phyloP scores from a whole-genome alignment of 35 echinoderm and acorn worm genomes.

The Stichopus chloronotus region DNA sequence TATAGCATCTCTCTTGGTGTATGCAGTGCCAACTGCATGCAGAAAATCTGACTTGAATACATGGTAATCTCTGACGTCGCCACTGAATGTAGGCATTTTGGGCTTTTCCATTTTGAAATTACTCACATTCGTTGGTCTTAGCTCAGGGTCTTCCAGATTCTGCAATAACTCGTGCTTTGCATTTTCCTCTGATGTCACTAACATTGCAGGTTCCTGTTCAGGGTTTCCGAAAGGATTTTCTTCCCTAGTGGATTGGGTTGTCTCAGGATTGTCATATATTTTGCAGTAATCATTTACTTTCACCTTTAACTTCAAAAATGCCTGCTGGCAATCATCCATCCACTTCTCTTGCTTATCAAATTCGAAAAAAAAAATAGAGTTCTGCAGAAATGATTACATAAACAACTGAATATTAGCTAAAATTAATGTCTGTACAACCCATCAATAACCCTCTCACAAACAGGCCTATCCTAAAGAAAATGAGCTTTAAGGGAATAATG shows the following conservation, averaged over 20 bases:
- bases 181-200: neutral
- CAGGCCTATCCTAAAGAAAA: too few relatives aligned
- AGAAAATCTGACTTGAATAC: constrained; percentile 71
- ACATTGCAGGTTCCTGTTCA: neutral
- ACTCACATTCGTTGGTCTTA: neutral
- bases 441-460: too few relatives aligned
- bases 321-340: constrained; percentile 51
- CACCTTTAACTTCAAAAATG: constrained; percentile 5
- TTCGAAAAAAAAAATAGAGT: too few relatives aligned
- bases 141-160: neutral
- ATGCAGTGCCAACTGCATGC: neutral
- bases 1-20: too few relatives aligned
- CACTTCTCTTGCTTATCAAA: constrained; percentile 43
- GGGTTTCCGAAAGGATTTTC: neutral
- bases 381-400: too few relatives aligned
- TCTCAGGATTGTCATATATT: neutral
- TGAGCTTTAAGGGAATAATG: too few relatives aligned
- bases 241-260: neutral
- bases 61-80: constrained; percentile 70
- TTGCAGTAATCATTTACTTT: constrained; percentile 48
- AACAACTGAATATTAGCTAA: too few relatives aligned
- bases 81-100: constrained; percentile 71
- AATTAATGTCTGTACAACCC: too few relatives aligned
- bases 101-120: constrained; percentile 62
- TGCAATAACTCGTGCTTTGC: neutral